These are phyloP conservation scores for Euthynnus affinis DNA, from an alignment of 2,797 vertebrate species.

Conservation along the genomic window DNA sequence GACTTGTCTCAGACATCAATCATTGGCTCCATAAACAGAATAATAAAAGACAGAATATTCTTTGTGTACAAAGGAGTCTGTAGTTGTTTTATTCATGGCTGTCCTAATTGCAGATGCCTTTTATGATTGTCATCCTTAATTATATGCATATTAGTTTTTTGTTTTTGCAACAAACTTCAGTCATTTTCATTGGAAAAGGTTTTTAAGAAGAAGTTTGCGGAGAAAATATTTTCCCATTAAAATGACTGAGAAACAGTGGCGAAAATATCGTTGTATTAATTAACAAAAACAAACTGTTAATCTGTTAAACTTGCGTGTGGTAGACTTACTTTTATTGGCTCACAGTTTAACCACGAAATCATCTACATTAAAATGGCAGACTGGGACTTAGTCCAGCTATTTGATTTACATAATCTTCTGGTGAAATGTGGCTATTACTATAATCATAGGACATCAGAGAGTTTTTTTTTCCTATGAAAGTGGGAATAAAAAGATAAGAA, in stretches of 20 bases:
- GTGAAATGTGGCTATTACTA: constrained; percentile 62
- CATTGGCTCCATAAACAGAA: constrained; percentile 22
- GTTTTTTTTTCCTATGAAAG: constrained; percentile 6
- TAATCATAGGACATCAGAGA: constrained; percentile 49
- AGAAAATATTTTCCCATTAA: not conserved
- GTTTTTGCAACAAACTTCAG: not conserved
- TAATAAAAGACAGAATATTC: not conserved
- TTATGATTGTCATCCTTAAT: not conserved
- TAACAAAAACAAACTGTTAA: not conserved
- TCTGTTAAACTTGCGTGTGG: not conserved
- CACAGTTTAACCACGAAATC: constrained; percentile 41
- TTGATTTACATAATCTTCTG: constrained; percentile 56
- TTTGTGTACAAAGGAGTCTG: not conserved
- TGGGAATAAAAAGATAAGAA: constrained; percentile 10
- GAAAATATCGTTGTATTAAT: not conserved
- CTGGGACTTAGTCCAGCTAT: constrained; percentile 33
- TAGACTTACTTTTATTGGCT: constrained; percentile 15
- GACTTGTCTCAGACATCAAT: constrained; percentile 44
- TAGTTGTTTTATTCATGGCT: not conserved
- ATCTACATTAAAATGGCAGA: constrained; percentile 31
- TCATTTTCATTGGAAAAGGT: not conserved
- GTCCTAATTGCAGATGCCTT: constrained; percentile 3
- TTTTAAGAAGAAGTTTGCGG: not conserved
- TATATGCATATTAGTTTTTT: not conserved
- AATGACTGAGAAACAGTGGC: not conserved